phyloP scores from a whole-genome alignment of 2,797 vertebrate species.

The Dipus sagitta region DNA sequence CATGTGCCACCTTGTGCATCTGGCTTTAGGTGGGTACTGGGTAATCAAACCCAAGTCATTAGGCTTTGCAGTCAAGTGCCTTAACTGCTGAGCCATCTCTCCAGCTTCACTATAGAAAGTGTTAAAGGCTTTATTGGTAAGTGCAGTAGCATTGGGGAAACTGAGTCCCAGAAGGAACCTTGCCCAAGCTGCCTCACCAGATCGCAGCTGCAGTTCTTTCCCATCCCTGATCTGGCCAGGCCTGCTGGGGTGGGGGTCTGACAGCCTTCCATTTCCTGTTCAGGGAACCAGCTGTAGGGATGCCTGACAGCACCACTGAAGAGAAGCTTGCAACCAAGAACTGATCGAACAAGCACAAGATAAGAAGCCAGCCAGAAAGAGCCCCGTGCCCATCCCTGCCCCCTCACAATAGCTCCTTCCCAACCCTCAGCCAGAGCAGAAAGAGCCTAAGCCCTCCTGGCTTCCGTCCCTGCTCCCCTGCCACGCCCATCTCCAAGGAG shows the following conservation, averaged over 20 bases:
- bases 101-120: neutral
- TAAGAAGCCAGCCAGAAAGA: conserved; percentile 78
- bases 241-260: neutral
- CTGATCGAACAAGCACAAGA: conserved; percentile 75
- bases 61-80: too few species aligned
- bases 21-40: too few species aligned
- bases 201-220: neutral
- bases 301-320: rapidly evolving
- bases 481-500: conserved; percentile 71
- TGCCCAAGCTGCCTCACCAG: neutral
- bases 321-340: conserved; percentile 64
- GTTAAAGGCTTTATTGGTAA: neutral
- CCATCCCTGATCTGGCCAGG: neutral
- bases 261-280: conserved; percentile 34
- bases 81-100: too few species aligned
- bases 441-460: conserved; percentile 26
- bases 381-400: neutral
- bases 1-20: too few species aligned
- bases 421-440: neutral
- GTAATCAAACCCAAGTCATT: too few species aligned
- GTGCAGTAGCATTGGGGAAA: neutral
- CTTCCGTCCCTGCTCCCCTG: conserved; percentile 51
- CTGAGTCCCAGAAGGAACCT: neutral
- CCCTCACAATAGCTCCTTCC: neutral
- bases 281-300: neutral